Conservation (phyloP, 2,888 invertebrate species). For the Drosophila koepferae region DNA sequence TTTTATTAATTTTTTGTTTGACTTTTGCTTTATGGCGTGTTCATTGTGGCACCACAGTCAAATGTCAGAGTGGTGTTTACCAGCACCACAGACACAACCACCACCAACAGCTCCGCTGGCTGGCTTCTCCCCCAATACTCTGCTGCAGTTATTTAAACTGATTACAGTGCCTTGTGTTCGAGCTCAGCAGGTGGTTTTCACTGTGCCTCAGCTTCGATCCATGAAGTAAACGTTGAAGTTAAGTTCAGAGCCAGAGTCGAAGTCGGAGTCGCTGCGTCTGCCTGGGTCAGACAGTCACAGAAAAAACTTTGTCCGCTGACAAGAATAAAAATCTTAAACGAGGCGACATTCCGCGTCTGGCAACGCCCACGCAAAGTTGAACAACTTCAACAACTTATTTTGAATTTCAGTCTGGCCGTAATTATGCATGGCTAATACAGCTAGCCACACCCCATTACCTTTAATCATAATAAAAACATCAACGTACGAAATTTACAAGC, state of each 20-base stretch:
- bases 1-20: conserved; percentile 81
- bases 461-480: conserved; percentile 79
- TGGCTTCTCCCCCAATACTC: conserved; percentile 17
- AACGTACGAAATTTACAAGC: conserved; percentile 71
- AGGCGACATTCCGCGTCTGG: conserved; percentile 53
- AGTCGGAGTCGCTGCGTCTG: conserved; percentile 60
- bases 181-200: conserved; percentile 81
- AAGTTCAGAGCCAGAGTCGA: conserved; percentile 11
- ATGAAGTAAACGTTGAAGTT: conserved; percentile 8
- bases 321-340: conserved; percentile 27
- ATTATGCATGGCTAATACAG: conserved; percentile 60
- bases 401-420: conserved; percentile 29
- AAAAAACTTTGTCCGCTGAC: conserved; percentile 39
- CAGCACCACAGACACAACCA: conserved; percentile 17
- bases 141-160: conserved; percentile 67
- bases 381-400: conserved; percentile 48
- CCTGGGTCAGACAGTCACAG: conserved; percentile 26
- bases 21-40: conserved; percentile 81
- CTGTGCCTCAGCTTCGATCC: conserved; percentile 44
- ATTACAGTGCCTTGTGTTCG: conserved; percentile 77
- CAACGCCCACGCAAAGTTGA: conserved; percentile 60
- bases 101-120: conserved; percentile 1
- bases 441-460: conserved; percentile 74
- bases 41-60: conserved; percentile 75
- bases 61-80: conserved; percentile 49